These are phyloP conservation scores for Mormoops blainvillei DNA, from an alignment of 2,113 vertebrate species.

Conservation along the genomic window DNA sequence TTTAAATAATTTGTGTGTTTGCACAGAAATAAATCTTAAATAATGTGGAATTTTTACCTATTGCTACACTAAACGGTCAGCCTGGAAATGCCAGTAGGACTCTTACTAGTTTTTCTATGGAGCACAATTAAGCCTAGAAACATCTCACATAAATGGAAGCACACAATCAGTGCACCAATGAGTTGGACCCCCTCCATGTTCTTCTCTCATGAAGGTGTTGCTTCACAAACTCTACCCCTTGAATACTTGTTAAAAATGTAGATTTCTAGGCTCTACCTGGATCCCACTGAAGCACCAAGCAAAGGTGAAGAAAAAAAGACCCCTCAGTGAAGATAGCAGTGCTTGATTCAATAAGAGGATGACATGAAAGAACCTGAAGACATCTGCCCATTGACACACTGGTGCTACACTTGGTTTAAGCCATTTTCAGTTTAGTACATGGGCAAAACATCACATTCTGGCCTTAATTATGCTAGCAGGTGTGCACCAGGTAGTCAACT, in stretches of 20 bases:
- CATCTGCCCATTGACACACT: not conserved
- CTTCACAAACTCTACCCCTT: not conserved
- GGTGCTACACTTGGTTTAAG: not conserved
- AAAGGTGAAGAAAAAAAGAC: not conserved
- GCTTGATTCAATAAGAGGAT: not conserved
- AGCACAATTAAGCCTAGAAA: not conserved
- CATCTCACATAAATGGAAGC: not conserved
- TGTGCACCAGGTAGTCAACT: not conserved
- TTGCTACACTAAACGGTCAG: not conserved
- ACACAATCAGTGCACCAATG: not conserved
- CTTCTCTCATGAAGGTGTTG: not conserved
- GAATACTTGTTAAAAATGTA: not conserved
- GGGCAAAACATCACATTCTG: not conserved
- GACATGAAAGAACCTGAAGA: not conserved
- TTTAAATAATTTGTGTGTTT: not conserved
- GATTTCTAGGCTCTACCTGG: not conserved
- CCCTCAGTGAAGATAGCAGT: not conserved
- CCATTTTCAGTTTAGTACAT: conserved; percentile 39
- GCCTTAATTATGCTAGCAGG: not conserved
- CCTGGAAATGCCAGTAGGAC: not conserved
- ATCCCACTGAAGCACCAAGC: not conserved
- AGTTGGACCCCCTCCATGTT: not conserved
- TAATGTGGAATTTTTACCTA: not conserved
- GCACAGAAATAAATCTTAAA: not conserved
- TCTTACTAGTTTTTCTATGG: not conserved